Conservation (phyloP, 2,888 invertebrate species). For the Agonopterix subpropinquella region DNA sequence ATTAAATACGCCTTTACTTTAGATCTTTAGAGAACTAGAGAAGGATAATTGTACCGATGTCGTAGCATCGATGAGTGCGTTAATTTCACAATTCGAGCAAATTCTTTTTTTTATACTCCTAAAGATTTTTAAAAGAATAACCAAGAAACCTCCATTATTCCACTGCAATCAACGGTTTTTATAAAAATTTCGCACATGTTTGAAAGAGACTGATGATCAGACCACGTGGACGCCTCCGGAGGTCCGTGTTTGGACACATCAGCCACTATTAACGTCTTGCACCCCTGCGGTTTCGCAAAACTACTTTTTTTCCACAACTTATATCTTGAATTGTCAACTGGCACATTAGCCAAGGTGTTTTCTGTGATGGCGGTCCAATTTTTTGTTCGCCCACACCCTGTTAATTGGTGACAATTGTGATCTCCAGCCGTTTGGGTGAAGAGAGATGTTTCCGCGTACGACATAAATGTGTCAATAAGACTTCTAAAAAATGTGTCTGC, state of each 20-base stretch:
- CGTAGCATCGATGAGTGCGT: no score
- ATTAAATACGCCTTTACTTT: no score
- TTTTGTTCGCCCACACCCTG: conserved; percentile 45
- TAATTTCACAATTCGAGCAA: no score
- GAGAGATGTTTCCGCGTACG: conserved; percentile 60
- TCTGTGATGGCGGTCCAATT: conserved; percentile 57
- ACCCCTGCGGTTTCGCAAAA: conserved; percentile 60
- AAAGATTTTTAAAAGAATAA: no score
- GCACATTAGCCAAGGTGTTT: conserved; percentile 71
- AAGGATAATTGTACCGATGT: no score
- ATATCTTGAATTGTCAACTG: conserved; percentile 62
- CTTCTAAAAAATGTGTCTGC: background rate
- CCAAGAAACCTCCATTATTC: background rate
- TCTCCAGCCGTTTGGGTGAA: conserved; percentile 56
- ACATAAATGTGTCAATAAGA: conserved; percentile 40
- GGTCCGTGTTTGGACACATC: conserved; percentile 62
- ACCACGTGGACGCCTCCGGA: conserved; percentile 43
- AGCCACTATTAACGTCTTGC: conserved; percentile 36
- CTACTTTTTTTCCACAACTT: conserved; percentile 36
- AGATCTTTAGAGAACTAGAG: no score
- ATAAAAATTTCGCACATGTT: conserved; percentile 4
- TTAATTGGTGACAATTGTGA: conserved; percentile 73
- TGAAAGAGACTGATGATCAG: conserved; percentile 5
- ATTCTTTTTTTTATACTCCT: no score
- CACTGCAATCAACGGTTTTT: conserved; percentile 1